Evolutionary conservation across 2,797 vertebrate species (phyloP), one percentile per base, ranked within the genome.

Genomic region (Sorex maritimensis): DNA sequence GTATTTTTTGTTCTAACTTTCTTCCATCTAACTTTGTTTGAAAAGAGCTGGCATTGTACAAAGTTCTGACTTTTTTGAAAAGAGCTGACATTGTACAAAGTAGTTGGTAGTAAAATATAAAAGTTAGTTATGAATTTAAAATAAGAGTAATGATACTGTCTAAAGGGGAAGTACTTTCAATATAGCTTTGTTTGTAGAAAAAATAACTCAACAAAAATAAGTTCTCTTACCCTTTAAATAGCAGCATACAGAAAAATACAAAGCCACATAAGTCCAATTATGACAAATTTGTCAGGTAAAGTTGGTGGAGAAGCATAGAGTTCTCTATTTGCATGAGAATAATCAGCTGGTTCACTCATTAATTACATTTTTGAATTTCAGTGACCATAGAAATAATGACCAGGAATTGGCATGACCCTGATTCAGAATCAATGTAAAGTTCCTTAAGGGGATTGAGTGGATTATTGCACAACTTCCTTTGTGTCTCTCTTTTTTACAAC

Each of bases 191-290:
- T 69, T 88, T 69, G 55, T 69, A 23, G 41, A 19, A 68, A 91
- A 81, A 69, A 24, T 6, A 86, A 55, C 1, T 71, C 14, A 77
- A 44, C 17, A 67, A 77, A 92, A 85, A 67, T 8, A n/a, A 11
- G 6, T 46, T 41, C 74, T 44, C 30, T 88, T 75, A n/a, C 46
- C 1, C 58, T 91, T 91, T 65, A 19, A 14, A 44, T 88, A 38
- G 41, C 23, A 83, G n/a, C 14, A 83, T 69, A 30, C 28, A 75
- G 49, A 83, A 90, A 90, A 89, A 87, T 49, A 61, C 1, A 78
- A 90, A 65, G 46, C 4, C 44, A 28, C 73, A 52, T 77, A 41
- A 13, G 28, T 13, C 24, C 28, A 52, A 13, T 1, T 11, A 13
- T 55, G 84, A 86, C 24, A 84, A 15, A 44, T 5, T 28, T 72